Evolutionary conservation across 2,113 vertebrate genomes (phyloP).

Genomic region (Erpornis zantholeuca): DNA sequence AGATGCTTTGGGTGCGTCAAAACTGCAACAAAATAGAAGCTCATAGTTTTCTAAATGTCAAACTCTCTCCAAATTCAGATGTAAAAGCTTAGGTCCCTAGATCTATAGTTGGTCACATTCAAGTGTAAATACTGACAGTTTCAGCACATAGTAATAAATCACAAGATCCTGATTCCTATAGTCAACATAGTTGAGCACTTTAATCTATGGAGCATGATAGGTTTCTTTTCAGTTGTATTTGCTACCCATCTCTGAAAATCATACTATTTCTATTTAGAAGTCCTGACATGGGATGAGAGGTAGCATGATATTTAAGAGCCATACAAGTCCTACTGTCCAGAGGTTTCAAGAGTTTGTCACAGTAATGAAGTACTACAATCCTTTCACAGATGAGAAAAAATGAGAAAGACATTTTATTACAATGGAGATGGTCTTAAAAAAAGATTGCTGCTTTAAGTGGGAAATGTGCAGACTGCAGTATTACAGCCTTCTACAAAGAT

Average conservation of each 20-base stretch:
- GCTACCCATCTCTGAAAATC: neutral
- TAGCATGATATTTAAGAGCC: neutral
- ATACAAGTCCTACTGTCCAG: neutral
- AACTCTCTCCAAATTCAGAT: neutral
- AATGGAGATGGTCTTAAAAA: neutral
- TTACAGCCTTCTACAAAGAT: neutral
- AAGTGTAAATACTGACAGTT: neutral
- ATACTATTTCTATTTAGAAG: neutral
- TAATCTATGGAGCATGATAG: neutral
- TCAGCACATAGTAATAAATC: neutral
- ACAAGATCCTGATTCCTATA: neutral
- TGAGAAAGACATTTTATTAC: neutral
- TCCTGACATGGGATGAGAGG: neutral
- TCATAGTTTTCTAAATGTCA: slow-evolving; percentile 5
- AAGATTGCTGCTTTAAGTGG: neutral
- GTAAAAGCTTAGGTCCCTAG: neutral
- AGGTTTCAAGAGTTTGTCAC: neutral
- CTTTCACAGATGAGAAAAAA: neutral
- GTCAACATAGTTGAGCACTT: neutral
- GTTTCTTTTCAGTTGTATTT: neutral
- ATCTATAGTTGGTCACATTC: neutral
- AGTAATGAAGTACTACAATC: neutral
- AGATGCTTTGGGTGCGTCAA: neutral
- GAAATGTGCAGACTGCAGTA: neutral
- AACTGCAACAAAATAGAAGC: neutral